Percentiles rank a stretch among this genome's conserved stretches.
Conservation (phyloP, 2,888 invertebrate genomes). For the Thysanoteuthis rhombus region DNA sequence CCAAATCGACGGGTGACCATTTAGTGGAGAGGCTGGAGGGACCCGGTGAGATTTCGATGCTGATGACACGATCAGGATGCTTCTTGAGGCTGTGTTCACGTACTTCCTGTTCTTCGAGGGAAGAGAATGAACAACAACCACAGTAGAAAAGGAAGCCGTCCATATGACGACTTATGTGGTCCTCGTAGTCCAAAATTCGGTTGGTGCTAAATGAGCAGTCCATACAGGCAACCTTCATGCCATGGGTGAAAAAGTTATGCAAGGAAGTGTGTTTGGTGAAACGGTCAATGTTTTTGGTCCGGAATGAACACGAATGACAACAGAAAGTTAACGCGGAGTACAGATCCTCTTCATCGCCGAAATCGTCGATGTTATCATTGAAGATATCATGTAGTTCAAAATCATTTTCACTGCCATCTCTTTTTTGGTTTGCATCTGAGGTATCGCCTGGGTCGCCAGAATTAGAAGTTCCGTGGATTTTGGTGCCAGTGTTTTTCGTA, state of each 20-base stretch:
- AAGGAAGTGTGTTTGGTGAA: conserved; percentile 15
- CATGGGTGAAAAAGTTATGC: conserved; percentile 15
- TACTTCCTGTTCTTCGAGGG: not conserved
- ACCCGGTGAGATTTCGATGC: conserved; percentile 21
- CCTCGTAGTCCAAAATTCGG: conserved; percentile 15
- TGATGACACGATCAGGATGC: not conserved
- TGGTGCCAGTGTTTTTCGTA: not conserved
- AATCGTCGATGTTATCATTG: not conserved
- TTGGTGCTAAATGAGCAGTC: conserved; percentile 19
- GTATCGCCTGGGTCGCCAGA: too few relatives aligned
- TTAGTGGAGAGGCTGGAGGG: conserved; percentile 16
- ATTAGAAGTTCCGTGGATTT: not conserved
- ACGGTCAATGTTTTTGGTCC: not conserved
- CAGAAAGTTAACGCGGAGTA: not conserved
- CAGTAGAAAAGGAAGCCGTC: conserved; percentile 28
- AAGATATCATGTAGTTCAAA: not conserved
- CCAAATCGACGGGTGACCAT: conserved; percentile 17
- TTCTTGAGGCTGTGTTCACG: conserved; percentile 21
- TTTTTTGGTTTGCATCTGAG: not conserved
- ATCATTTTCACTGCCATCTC: not conserved
- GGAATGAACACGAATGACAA: conserved; percentile 15
- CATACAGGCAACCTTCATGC: conserved; percentile 21
- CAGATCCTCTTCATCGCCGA: not conserved
- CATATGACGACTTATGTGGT: conserved; percentile 17
- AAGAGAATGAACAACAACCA: not conserved